A percentile compares a stretch with the other conserved stretches of the same genome.
phyloP scores from a whole-genome alignment of 2,888 invertebrate species.

The Thera britannica region DNA sequence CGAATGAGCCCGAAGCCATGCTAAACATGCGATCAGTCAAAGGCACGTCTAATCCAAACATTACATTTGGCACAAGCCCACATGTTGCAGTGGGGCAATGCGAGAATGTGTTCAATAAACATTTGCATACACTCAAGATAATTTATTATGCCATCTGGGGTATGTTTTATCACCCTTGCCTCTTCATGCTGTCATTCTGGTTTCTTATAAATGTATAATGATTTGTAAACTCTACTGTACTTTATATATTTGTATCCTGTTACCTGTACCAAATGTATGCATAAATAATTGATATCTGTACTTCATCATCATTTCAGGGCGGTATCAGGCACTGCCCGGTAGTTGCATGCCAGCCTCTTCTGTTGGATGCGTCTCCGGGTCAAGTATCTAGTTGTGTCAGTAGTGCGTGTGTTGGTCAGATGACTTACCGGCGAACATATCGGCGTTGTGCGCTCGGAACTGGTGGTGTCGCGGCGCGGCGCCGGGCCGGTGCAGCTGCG shows the following conservation, averaged over 20 bases:
- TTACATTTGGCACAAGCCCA: not conserved
- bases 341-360: too few species aligned
- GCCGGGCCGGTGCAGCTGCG: slow-evolving; percentile 92
- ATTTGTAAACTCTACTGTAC: too few species aligned
- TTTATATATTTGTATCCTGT: too few species aligned
- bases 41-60: not conserved
- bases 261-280: too few species aligned
- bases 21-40: not conserved
- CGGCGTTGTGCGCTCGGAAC: slow-evolving; percentile 87
- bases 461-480: slow-evolving; percentile 88
- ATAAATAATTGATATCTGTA: too few species aligned
- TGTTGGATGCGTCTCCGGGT: too few species aligned
- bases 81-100: not conserved
- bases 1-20: not conserved
- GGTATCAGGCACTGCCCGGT: too few species aligned
- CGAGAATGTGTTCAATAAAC: not conserved
- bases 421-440: slow-evolving; percentile 88
- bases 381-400: too few species aligned
- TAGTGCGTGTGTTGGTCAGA: too few species aligned
- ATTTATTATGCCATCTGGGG: not conserved
- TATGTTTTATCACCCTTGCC: not conserved
- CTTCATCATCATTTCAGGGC: too few species aligned
- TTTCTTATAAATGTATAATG: too few species aligned
- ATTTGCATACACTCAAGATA: not conserved
- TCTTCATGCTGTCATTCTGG: too few species aligned